Base-by-base conservation (phyloP, 2,797 vertebrate species). In the Brachymystax lenok region DNA sequence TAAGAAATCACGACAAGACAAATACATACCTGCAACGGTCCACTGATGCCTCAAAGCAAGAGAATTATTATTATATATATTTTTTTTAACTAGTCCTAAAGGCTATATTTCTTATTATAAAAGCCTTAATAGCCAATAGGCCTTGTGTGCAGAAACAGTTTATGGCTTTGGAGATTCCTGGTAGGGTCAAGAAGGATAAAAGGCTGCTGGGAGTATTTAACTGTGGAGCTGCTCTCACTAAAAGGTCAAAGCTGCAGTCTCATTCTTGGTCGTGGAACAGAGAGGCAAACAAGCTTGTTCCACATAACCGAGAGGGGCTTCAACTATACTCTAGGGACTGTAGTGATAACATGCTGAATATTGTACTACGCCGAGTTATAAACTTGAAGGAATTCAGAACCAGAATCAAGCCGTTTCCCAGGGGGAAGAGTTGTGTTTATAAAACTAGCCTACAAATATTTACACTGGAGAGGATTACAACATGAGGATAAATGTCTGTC, bases 191-290 rank as follows among this genome's bases (percentile, higher is more conserved):
- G 51, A 14, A 56, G 27, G 7, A 40, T 71, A 63, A 75, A 75
- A 67, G 56, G 56, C 69, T 77, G 46, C 16, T 50, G 75, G 69
- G 35, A 71, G 64, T 77, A 71, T 71, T 71, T 77, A 77, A 71
- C 69, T 71, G 66, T 8, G 5, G 28, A 73, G 46, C 67, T 59
- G 46, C 5, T 50, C 50, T 33, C 14, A 50, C 69, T n/a, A 72
- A 72, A 71, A 56, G 51, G 51, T 72, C 35, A 50, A 50, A 33
- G 10, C 27, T 72, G 71, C 71, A 24, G 59, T 21, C 59, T 24
- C 59, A 24, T 24, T 24, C 59, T 12, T 24, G 59, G 59, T 63
- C 21, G 0, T 35, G 66, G 66, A 33, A 30, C 5, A 33, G 69
- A 69, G 77, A 66, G 21, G 14, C 5, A 10, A 5, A 30, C 16